Conservation (phyloP, 2,797 vertebrate genomes). For the Enteromius radiatus region DNA sequence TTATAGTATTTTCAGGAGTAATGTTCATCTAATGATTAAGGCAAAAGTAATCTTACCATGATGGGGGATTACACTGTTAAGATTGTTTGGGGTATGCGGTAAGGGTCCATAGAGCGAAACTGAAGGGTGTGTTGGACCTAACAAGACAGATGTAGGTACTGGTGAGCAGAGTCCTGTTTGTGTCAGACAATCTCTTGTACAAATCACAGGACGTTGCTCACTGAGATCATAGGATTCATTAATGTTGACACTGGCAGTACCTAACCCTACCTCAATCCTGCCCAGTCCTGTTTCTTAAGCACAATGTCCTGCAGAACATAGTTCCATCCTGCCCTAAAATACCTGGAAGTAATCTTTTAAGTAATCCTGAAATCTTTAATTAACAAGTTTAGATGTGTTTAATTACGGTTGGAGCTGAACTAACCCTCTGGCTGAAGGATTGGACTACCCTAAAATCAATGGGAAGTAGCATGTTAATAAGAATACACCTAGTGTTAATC, state of each 20-base stretch:
- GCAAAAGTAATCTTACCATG: conserved; percentile 75
- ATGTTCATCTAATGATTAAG: background rate
- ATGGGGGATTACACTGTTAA: conserved; percentile 90
- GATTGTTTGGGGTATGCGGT: conserved; percentile 91
- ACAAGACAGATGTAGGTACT: conserved; percentile 12
- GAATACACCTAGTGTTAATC: conserved; percentile 2
- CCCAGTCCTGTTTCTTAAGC: background rate
- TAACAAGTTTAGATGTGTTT: conserved; percentile 1
- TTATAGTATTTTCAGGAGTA: conserved; percentile 12
- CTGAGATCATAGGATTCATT: background rate
- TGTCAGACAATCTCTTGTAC: background rate
- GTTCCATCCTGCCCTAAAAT: conserved; percentile 5
- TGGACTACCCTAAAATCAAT: background rate
- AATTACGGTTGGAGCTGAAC: conserved; percentile 2
- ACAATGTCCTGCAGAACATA: background rate
- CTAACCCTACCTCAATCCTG: background rate
- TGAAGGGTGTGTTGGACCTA: conserved; percentile 90
- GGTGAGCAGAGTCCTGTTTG: background rate
- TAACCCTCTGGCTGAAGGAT: background rate
- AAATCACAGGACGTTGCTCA: background rate
- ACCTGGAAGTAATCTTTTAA: background rate
- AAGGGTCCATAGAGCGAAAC: conserved; percentile 90
- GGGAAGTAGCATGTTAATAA: background rate
- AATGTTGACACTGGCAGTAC: background rate
- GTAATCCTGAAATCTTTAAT: conserved; percentile 16